Conservation (phyloP, 2,888 invertebrate species). For the Acronicta leporina region DNA sequence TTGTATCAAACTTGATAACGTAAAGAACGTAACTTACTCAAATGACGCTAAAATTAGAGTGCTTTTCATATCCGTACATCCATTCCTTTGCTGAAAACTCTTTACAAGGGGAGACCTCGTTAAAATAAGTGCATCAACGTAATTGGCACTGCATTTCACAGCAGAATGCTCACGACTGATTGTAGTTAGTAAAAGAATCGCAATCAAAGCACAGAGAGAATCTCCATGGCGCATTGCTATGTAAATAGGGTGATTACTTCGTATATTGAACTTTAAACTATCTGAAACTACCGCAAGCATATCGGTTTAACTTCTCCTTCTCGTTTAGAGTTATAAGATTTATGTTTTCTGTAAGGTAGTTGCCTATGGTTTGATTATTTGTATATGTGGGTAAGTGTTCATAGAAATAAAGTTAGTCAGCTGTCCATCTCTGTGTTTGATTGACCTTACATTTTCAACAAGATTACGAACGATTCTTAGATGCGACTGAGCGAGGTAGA, state of each 20-base stretch:
- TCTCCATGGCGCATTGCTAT: constrained; percentile 28
- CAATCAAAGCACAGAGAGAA: constrained; percentile 46
- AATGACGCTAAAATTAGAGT: constrained; percentile 26
- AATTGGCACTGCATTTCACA: constrained; percentile 56
- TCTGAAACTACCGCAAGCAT: constrained; percentile 14
- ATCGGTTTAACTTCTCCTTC: neutral
- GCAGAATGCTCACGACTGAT: constrained; percentile 43
- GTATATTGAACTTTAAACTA: constrained; percentile 32
- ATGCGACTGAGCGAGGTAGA: constrained; percentile 15
- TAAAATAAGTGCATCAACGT: constrained; percentile 51
- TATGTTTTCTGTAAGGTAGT: too few relatives aligned
- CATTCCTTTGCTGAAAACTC: constrained; percentile 27
- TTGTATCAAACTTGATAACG: too few relatives aligned
- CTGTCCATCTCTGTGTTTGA: too few relatives aligned
- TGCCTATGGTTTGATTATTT: too few relatives aligned
- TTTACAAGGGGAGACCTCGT: constrained; percentile 31
- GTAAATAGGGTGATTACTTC: constrained; percentile 46
- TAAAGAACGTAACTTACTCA: constrained; percentile 1
- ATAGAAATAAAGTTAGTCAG: too few relatives aligned
- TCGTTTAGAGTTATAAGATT: constrained; percentile 18
- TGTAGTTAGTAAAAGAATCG: constrained; percentile 53
- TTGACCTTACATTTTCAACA: too few relatives aligned
- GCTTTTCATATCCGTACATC: constrained; percentile 31
- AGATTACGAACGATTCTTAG: constrained; percentile 1
- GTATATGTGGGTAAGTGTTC: too few relatives aligned